phyloP scores from a whole-genome alignment of 1,140 invertebrate genomes.

The Melanaphis sacchari region DNA sequence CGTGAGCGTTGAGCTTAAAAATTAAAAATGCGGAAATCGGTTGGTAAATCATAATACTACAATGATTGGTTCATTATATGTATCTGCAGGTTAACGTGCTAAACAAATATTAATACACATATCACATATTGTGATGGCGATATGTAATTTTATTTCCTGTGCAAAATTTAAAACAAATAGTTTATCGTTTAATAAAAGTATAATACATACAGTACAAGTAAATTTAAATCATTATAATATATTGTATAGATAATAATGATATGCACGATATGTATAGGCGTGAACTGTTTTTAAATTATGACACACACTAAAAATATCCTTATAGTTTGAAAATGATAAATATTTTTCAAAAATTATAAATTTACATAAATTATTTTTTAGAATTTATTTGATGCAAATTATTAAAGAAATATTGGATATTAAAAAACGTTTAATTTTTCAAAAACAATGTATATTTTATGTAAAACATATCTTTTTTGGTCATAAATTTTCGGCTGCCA shows the following conservation, averaged over 20 bases:
- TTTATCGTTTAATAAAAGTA: neutral
- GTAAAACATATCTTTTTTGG: no score
- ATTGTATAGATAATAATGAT: neutral
- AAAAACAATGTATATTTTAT: no score
- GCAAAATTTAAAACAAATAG: neutral
- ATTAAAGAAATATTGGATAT: no score
- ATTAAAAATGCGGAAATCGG: slow-evolving; percentile 27
- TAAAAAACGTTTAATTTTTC: no score
- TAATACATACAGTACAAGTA: neutral
- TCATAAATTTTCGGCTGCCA: no score
- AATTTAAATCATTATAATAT: neutral
- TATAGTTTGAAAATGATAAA: no score
- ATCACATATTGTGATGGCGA: neutral
- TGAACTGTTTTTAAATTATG: neutral
- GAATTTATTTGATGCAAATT: no score
- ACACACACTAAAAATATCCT: no score
- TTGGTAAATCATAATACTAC: neutral
- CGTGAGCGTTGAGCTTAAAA: neutral
- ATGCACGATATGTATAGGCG: neutral
- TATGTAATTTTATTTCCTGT: neutral
- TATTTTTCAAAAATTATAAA: no score
- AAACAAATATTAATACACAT: neutral
- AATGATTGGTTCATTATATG: neutral
- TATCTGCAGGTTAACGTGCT: neutral
- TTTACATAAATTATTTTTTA: no score